Conservation (phyloP, 2,888 invertebrate genomes). For the Fragum sueziense region DNA sequence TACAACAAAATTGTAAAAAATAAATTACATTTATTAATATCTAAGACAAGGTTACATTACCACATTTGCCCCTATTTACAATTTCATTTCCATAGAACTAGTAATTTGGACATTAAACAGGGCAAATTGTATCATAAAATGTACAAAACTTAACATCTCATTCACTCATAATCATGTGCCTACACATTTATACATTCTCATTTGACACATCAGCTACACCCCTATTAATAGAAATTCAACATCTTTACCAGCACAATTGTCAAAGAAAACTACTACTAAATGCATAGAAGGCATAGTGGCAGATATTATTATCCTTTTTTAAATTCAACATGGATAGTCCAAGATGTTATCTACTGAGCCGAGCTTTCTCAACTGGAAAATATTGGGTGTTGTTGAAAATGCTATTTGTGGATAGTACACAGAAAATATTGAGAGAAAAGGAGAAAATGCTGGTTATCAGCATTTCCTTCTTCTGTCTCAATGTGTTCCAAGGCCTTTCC, state of each 20-base stretch:
- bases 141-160: slow-evolving; percentile 36
- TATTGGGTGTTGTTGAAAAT: too few relatives aligned
- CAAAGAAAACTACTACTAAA: too few relatives aligned
- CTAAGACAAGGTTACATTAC: slow-evolving; percentile 19
- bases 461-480: too few relatives aligned
- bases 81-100: background rate
- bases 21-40: slow-evolving; percentile 20
- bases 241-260: too few relatives aligned
- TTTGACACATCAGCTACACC: too few relatives aligned
- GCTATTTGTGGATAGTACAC: too few relatives aligned
- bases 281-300: too few relatives aligned
- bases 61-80: slow-evolving; percentile 21
- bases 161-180: background rate
- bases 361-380: too few relatives aligned
- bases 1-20: slow-evolving; percentile 16
- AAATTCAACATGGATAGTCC: too few relatives aligned
- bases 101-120: background rate
- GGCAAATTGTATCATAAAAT: slow-evolving; percentile 22
- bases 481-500: background rate
- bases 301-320: too few relatives aligned
- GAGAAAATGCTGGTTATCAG: slow-evolving; percentile 11
- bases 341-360: too few relatives aligned
- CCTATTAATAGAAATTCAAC: too few relatives aligned
- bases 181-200: background rate
- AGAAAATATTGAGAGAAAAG: slow-evolving; percentile 2